Conservation (phyloP, 1,140 invertebrate species). For the Akabosia matsudoensis region DNA sequence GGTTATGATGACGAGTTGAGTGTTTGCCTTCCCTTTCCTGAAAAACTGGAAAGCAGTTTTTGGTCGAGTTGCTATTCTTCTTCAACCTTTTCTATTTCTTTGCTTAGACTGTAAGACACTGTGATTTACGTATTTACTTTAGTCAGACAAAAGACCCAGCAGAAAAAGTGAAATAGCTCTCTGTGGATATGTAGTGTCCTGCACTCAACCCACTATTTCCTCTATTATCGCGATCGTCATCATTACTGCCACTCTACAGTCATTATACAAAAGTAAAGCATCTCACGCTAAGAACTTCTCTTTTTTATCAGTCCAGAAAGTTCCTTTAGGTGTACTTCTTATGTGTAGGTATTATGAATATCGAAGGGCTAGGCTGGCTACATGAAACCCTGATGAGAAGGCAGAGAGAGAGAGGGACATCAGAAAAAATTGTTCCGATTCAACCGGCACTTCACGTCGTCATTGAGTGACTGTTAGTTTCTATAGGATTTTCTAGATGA, state of each 20-base stretch:
- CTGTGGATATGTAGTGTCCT: not conserved
- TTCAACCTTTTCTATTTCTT: not conserved
- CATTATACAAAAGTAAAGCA: slow-evolving; percentile 7
- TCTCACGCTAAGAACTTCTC: not conserved
- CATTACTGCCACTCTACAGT: slow-evolving; percentile 12
- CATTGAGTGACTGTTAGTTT: no score
- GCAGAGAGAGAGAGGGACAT: no score
- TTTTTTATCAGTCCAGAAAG: no score
- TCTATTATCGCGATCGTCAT: not conserved
- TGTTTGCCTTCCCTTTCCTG: not conserved
- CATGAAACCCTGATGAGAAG: no score
- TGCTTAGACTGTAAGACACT: not conserved
- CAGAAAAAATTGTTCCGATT: no score
- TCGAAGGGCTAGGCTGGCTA: no score
- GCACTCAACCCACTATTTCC: not conserved
- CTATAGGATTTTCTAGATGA: no score
- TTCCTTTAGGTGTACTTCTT: no score
- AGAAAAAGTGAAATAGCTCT: not conserved
- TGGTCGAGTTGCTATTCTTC: slow-evolving; percentile 7
- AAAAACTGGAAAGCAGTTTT: not conserved
- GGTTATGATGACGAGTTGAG: not conserved
- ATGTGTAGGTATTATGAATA: no score
- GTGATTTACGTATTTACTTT: slow-evolving; percentile 23
- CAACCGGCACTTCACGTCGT: no score
- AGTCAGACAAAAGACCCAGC: slow-evolving; percentile 16